Base-by-base conservation (phyloP, 2,113 vertebrate species). In the Poecilia latipinna region DNA sequence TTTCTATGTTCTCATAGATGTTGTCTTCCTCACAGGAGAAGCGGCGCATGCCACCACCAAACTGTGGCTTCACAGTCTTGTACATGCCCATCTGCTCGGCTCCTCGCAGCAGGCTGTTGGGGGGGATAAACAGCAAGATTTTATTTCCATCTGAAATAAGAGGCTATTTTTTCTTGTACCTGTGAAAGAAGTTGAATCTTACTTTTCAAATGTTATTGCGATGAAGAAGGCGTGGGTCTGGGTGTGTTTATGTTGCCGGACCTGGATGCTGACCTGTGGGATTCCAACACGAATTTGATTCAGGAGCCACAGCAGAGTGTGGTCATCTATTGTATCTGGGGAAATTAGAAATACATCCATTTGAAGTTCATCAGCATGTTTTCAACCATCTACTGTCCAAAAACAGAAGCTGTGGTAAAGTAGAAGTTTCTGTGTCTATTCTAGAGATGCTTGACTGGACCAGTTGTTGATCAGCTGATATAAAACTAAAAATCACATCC, bases 1-100 rank as follows among this genome's bases (percentile, higher is more conserved):
- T 98, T 87, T 99, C 97, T 12, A 99, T 96, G 85, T 98, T 98
- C 90, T 98, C 96, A 1, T 98, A 99, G 94, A 99, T 99, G 90
- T 97, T 97, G 86, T 98, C 96, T 86, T 99, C 98, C 65, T 99
- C 97, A 1, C 97, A 98, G 48, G 96, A 97, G 87, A 99, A 99
- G 80, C 95, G 92, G 8, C 96, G 91, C 72, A 95, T 96, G 3
- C 98, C 98, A 0, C 97, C 96, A 0, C 97, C 97, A 1, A 96
- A 99, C 78, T 99, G 96, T 0, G 96, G 93, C 86, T 98, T 98
- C 83, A 99, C 95, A 0, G 95, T 90, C 83, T 99, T 99, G 70
- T 96, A 92, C 85, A 99, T 93, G 28, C 96, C 95, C 68, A 97
- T 95, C 93, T 98, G 97, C 4, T 99, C 98, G 0, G 97, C 98